Evolutionary conservation across 1,140 invertebrate species (phyloP).

Genomic region (Drosophila sechellia): DNA sequence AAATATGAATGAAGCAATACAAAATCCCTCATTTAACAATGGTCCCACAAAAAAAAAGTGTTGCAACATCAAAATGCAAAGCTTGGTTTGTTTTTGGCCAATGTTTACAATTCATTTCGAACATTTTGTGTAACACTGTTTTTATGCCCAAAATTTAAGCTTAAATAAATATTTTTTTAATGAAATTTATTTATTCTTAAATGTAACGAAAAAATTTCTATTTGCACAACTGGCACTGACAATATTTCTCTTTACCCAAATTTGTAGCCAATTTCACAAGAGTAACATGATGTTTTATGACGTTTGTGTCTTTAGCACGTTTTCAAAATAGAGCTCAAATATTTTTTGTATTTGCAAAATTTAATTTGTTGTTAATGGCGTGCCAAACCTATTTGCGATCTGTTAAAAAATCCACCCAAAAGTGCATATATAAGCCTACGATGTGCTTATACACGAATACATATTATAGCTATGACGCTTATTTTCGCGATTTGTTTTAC

Average conservation of each 20-base stretch:
- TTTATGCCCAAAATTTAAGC: too few relatives aligned
- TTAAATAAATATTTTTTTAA: background rate
- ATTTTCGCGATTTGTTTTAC: slow-evolving; percentile 66
- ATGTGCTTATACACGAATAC: slow-evolving; percentile 12
- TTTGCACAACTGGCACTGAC: too few relatives aligned
- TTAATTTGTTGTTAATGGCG: slow-evolving; percentile 25
- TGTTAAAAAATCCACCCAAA: slow-evolving; percentile 36
- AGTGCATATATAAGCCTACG: background rate
- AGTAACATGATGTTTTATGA: too few relatives aligned
- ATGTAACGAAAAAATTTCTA: too few relatives aligned
- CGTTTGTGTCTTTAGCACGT: background rate
- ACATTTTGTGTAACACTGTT: slow-evolving; percentile 18
- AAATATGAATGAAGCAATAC: slow-evolving; percentile 20
- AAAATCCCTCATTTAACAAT: slow-evolving; percentile 10
- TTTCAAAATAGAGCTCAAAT: background rate
- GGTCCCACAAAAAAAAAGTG: slow-evolving; percentile 28
- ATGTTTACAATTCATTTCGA: slow-evolving; percentile 42
- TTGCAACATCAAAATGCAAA: slow-evolving; percentile 45
- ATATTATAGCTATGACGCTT: slow-evolving; percentile 47
- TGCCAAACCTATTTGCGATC: slow-evolving; percentile 54
- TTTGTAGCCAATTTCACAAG: too few relatives aligned
- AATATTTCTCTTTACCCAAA: too few relatives aligned
- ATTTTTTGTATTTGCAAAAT: background rate
- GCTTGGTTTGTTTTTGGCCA: slow-evolving; percentile 21
- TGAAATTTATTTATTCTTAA: too few relatives aligned